phyloP scores from a whole-genome alignment of 2,888 invertebrate genomes.

The Tetragnatha montana region DNA sequence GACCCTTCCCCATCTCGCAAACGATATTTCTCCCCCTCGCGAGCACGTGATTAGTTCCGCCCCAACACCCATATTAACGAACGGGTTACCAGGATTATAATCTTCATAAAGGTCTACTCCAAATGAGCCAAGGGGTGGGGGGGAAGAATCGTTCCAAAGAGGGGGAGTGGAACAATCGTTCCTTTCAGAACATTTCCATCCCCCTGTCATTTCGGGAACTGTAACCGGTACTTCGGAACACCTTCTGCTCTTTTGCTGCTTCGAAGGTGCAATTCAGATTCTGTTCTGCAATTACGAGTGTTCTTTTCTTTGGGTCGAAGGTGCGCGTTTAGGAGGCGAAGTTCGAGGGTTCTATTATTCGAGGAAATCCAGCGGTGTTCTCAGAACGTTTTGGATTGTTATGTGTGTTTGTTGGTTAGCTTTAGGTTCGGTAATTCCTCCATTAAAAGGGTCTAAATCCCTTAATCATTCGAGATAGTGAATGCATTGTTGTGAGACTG shows the following conservation, averaged over 20 bases:
- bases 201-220: neutral
- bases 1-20: neutral
- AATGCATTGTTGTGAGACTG: too few species aligned
- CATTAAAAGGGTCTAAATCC: too few species aligned
- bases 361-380: too few species aligned
- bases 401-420: too few species aligned
- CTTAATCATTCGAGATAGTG: too few species aligned
- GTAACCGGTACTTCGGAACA: neutral
- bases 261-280: neutral
- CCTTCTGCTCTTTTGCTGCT: constrained; percentile 6
- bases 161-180: neutral
- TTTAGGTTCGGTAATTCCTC: too few species aligned
- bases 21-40: constrained; percentile 12
- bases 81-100: constrained; percentile 47
- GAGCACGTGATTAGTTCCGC: constrained; percentile 53
- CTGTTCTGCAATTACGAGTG: neutral
- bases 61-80: constrained; percentile 43
- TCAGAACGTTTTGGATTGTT: too few species aligned
- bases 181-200: neutral
- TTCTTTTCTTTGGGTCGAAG: neutral
- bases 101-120: constrained; percentile 45
- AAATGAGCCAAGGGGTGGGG: constrained; percentile 38
- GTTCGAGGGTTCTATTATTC: too few species aligned
- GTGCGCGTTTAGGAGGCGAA: neutral
- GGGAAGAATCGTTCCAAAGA: constrained; percentile 16